phyloP scores from a whole-genome alignment of 2,113 vertebrate genomes.

The Brevimyrus niger region DNA sequence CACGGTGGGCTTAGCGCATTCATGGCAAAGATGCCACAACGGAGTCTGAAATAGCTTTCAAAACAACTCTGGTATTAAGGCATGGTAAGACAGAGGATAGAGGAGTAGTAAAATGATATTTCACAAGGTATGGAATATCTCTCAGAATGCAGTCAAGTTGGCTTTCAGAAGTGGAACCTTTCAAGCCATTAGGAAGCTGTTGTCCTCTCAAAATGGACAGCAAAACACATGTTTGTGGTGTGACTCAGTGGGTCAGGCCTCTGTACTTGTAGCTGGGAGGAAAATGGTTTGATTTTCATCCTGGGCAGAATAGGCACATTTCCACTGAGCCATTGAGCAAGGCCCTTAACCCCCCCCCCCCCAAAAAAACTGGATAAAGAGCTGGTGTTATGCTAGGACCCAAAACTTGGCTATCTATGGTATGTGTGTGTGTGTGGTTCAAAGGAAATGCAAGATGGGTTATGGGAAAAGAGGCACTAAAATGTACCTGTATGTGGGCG shows the following conservation, averaged over 20 bases:
- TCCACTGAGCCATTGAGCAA: neutral
- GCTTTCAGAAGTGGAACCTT: neutral
- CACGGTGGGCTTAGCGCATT: neutral
- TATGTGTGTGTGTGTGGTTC: neutral
- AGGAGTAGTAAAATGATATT: neutral
- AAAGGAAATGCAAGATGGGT: neutral
- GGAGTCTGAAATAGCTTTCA: neutral
- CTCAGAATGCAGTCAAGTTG: neutral
- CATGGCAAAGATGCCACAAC: neutral
- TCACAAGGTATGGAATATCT: slow-evolving; percentile 6
- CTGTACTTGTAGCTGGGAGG: neutral
- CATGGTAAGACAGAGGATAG: neutral
- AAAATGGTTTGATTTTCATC: neutral
- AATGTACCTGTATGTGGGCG: neutral
- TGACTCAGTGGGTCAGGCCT: neutral
- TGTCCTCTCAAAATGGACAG: neutral
- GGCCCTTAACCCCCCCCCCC: neutral
- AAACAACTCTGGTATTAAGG: neutral
- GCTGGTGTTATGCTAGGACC: neutral
- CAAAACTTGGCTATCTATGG: neutral
- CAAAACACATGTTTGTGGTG: neutral
- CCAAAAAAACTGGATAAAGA: neutral
- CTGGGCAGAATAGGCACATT: neutral
- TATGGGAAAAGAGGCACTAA: slow-evolving; percentile 27
- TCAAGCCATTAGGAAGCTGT: neutral